Evolutionary conservation across 1,140 invertebrate species (phyloP), one percentile per base, ranked within the genome.

Genomic region (Euura saliciscinereae): DNA sequence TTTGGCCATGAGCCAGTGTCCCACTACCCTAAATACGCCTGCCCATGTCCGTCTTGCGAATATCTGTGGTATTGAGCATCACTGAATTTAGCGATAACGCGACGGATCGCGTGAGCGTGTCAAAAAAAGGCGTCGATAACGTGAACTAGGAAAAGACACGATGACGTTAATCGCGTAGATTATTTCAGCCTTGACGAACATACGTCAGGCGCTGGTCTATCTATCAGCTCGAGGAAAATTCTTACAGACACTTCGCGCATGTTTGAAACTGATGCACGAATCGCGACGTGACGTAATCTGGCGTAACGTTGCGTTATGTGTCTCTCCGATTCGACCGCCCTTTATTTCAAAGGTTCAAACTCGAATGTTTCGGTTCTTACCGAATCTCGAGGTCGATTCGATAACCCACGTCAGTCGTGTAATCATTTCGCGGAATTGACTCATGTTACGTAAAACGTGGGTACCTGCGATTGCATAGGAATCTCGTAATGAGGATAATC

Each of bases 1-100:
- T n/a, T 66, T 80, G 78, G 78, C 77, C 73, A n/a, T 80, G 77
- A 77, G 78, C 75, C 73, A 78, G 71, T 79, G 68, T 64, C 70
- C 78, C 44, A 78, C 70, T 78, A 72, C 43, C 74, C 76, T 45
- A 69, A 8, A 68, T 75, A 46, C 72, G 71, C 70, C 64, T 68
- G 10, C 42, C 44, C 44, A 68, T 65, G 70, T 45, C 42, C 45
- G 66, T 68, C 45, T 43, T 71, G 6, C 42, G 45, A 65, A 71
- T 28, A 0, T 28, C 1, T 28, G 51, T 69, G 43, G 43, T 66
- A 72, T 78, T 28, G 65, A 71, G 70, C 69, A 68, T 74, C 73
- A 45, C 13, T 45, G 10, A 68, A 72, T 45, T 70, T 13, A n/a
- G 69, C 7, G 11, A 45, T 70, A 10, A 44, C 42, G 69, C 42